phyloP scores from a whole-genome alignment of 2,113 vertebrate genomes.

The Toxotes chatareus region DNA sequence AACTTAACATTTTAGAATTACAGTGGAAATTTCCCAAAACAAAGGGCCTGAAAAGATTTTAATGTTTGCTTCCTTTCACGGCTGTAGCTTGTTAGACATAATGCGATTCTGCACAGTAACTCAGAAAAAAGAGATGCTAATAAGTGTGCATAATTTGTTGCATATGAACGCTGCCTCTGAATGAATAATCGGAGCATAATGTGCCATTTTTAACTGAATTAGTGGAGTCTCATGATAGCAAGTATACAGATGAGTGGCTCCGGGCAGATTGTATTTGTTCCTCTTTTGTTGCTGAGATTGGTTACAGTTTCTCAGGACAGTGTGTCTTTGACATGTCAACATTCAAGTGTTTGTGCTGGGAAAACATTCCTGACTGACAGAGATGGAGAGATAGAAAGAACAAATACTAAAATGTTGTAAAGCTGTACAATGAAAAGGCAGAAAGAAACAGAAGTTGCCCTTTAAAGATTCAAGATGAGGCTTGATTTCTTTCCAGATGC shows the following conservation, averaged over 20 bases:
- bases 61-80: neutral
- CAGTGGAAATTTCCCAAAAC: neutral
- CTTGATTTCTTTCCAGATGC: neutral
- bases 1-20: neutral
- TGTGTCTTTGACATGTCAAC: neutral
- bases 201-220: constrained; percentile 28
- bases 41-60: neutral
- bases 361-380: neutral
- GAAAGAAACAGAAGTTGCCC: neutral
- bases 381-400: neutral
- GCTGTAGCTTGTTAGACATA: neutral
- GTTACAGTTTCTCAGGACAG: constrained; percentile 8
- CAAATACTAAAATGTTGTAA: neutral
- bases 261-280: neutral
- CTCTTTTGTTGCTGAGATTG: neutral
- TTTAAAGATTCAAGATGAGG: neutral
- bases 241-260: constrained; percentile 1
- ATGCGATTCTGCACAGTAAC: neutral
- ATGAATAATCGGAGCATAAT: constrained; percentile 4
- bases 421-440: neutral
- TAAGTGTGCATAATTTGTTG: neutral
- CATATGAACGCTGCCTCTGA: neutral
- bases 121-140: neutral
- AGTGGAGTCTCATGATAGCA: constrained; percentile 1
- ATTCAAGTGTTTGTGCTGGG: neutral